Base-by-base conservation (phyloP, 2,888 invertebrate species). In the Dolichopus griseipennis region DNA sequence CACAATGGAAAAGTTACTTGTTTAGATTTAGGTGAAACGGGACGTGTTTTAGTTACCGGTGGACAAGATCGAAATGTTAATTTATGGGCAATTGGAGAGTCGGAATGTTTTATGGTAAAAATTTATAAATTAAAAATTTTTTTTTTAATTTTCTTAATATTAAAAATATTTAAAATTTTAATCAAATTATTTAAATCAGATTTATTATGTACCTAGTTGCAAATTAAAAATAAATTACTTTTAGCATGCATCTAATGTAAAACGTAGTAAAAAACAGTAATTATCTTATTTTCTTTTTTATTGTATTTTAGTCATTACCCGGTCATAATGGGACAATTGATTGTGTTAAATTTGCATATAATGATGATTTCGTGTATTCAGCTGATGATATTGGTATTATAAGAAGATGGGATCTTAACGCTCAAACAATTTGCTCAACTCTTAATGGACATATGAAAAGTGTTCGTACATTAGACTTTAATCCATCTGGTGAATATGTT, bases 61-160 rank as follows among this genome's bases (percentile, higher is more conserved):
- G 97, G 97, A 70, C 95, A 96, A 80, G 97, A 97, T 83, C 93
- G 94, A 80, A 96, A 96, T 83, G 96, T 97, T 67, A 97, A 97
- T 83, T 83, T 97, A 73, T 97, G 97, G 97, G 95, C 96, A 18
- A 92, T 97, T 72, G 97, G 96, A 61, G 92, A 96, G 78, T 90
- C 92, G 76, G 93, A 92, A 81, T 96, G 95, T 83, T 92, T 97
- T 77, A 93, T 97, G 95, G 93, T 93, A 81, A 80, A 74, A 72
- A 37, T 37, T 37, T 37, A n/a, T n/a, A 2, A 10, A 37, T 37
- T 37, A 4, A 37, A 37, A 10, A 37, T 37, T 37, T 37, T 37
- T 37, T 27, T 4, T 5, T 2, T 7, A 37, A 37, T 37, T 37
- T 37, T 37, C 6, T 34, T 7, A 34, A 34, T 7, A 34, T 7